Base-by-base conservation (phyloP, 2,797 vertebrate species). In the Columba guinea region DNA sequence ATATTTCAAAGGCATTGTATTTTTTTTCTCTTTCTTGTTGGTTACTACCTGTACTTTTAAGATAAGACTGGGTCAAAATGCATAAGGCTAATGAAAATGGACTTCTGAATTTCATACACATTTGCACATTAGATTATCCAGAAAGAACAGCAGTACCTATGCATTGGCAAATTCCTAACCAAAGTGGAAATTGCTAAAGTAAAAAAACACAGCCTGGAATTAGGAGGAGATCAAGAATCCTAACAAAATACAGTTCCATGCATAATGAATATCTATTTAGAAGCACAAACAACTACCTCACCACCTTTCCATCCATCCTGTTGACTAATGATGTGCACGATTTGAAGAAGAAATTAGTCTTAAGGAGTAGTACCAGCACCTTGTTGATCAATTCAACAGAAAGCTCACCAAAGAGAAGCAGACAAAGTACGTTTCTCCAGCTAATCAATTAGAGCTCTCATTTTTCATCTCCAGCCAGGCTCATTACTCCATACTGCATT, bases 251-350 rank as follows among this genome's bases (percentile, higher is more conserved):
- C n/a, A 64, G 39, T 51, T 71, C 71, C 52, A 60, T 62, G n/a
- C 55, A 65, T 80, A 92, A 93, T 34, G 21, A 87, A 32, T 92
- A 91, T 70, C 63, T 89, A 10, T 77, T 92, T 55, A 65, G 75
- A 93, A 92, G 84, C 82, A 93, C 60, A 96, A 95, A 94, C 77
- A 93, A 87, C 87, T 94, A 78, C 60, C 74, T 94, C 90, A 90
- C 49, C 70, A 65, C 58, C 46, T 96, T 92, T 74, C 51, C 64
- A 89, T 95, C 86, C 59, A 94, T 95, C 84, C 90, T 84, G 56
- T 60, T 93, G 77, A 93, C 83, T 90, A 77, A 96, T 24, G 68
- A 87, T 70, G 41, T 52, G 60, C 58, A 83, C 1, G 1, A 82
- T 70, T 76, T 91, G 68, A 90, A 93, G 77, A 88, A 91, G 84